Evolutionary conservation across 2,113 vertebrate species (phyloP).

Genomic region (Psittacus erithacus): DNA sequence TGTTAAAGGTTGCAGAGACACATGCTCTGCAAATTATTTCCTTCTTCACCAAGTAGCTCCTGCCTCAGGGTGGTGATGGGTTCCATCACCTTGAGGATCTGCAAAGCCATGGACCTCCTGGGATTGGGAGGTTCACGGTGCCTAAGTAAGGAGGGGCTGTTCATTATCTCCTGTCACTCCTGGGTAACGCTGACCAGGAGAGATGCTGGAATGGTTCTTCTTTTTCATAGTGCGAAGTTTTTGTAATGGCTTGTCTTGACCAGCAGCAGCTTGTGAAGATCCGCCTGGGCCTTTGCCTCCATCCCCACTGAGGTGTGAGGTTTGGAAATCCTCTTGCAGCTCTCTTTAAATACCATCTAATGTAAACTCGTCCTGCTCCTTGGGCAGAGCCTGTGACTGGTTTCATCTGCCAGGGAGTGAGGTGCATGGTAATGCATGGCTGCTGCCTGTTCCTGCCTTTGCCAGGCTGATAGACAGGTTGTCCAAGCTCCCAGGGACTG

Average conservation of each 20-base stretch:
- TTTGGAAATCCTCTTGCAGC: neutral
- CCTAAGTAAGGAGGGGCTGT: neutral
- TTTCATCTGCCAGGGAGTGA: neutral
- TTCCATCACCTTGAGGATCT: neutral
- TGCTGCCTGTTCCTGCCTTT: neutral
- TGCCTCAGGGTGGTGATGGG: neutral
- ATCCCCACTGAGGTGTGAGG: neutral
- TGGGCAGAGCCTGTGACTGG: neutral
- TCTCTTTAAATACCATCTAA: neutral
- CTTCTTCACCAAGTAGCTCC: neutral
- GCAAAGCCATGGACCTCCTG: neutral
- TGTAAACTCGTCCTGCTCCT: accelerated
- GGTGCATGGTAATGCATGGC: neutral
- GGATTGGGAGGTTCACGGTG: neutral
- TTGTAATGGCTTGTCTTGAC: neutral
- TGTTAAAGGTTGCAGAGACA: neutral
- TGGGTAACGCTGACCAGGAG: neutral
- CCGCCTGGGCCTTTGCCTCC: neutral
- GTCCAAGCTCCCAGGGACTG: neutral
- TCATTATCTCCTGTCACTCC: neutral
- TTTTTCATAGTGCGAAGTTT: neutral
- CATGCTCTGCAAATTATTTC: neutral
- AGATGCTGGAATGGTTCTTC: neutral
- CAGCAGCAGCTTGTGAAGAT: neutral
- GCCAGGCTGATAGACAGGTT: neutral